Conservation (phyloP, 1,140 invertebrate species). For the Dolichoris vasculosae region DNA sequence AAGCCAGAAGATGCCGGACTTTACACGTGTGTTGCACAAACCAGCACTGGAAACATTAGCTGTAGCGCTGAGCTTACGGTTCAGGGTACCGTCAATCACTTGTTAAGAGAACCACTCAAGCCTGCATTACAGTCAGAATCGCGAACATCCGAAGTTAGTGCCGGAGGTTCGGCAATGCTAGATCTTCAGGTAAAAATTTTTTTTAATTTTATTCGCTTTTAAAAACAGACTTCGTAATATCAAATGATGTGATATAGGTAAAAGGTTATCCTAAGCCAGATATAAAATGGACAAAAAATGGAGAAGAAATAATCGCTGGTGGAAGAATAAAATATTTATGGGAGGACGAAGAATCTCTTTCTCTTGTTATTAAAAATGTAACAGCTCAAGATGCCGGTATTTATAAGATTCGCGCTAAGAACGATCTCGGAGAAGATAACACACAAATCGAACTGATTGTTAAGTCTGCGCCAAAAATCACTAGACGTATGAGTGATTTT, state of each 20-base stretch:
- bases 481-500: slow-evolving; percentile 85
- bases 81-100: slow-evolving; percentile 88
- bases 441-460: slow-evolving; percentile 85
- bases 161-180: slow-evolving; percentile 94
- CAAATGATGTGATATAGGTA: slow-evolving; percentile 79
- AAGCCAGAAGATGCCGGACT: slow-evolving; percentile 94
- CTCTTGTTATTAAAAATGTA: slow-evolving; percentile 93
- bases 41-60: slow-evolving; percentile 92
- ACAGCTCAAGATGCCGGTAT: slow-evolving; percentile 87
- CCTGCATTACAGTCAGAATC: slow-evolving; percentile 85
- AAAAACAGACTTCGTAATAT: not conserved
- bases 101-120: slow-evolving; percentile 87
- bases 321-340: slow-evolving; percentile 89
- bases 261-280: slow-evolving; percentile 95
- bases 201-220: not conserved
- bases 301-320: slow-evolving; percentile 86
- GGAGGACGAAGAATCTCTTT: slow-evolving; percentile 94
- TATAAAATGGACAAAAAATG: slow-evolving; percentile 91
- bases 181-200: slow-evolving; percentile 80
- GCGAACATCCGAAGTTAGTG: slow-evolving; percentile 82
- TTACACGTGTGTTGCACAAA: slow-evolving; percentile 96
- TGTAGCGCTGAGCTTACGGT: slow-evolving; percentile 95
- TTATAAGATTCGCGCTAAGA: slow-evolving; percentile 89
- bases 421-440: slow-evolving; percentile 90
- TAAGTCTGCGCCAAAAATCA: slow-evolving; percentile 88